phyloP scores from a whole-genome alignment of 2,113 vertebrate genomes.

The Chamaetylas fuelleborni region DNA sequence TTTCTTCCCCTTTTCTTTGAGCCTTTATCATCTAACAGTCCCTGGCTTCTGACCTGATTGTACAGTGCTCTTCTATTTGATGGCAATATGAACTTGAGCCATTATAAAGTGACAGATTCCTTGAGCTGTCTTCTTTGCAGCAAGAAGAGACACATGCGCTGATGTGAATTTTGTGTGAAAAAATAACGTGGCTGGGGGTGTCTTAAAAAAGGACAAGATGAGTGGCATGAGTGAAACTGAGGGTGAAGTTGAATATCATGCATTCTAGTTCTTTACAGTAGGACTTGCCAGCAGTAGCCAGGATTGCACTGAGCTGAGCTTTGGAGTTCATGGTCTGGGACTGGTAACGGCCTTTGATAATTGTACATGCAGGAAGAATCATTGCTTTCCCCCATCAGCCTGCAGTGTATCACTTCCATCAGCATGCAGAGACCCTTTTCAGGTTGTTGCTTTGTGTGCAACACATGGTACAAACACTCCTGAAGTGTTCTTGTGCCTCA shows the following conservation, averaged over 20 bases:
- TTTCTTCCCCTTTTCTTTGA: not conserved
- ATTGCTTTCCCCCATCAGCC: not conserved
- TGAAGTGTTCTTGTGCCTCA: not conserved
- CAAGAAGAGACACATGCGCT: not conserved
- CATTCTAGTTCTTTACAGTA: not conserved
- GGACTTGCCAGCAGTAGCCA: not conserved
- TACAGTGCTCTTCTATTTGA: not conserved
- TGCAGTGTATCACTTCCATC: not conserved
- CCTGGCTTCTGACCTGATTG: not conserved
- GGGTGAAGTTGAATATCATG: not conserved
- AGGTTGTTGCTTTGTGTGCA: not conserved
- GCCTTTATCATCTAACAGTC: not conserved
- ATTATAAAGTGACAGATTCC: not conserved
- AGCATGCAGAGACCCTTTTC: not conserved
- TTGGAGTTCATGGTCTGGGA: not conserved
- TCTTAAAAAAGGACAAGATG: not conserved
- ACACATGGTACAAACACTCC: fast-evolving
- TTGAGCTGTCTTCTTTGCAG: not conserved
- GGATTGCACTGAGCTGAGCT: not conserved
- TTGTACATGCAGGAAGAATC: not conserved
- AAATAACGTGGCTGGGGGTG: fast-evolving
- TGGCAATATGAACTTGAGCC: not conserved
- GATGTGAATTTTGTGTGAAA: not conserved
- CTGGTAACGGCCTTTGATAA: not conserved
- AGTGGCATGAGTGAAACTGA: not conserved